These are phyloP conservation scores for Napeogenes sylphis DNA, from an alignment of 2,888 invertebrate species.

Conservation along the genomic window DNA sequence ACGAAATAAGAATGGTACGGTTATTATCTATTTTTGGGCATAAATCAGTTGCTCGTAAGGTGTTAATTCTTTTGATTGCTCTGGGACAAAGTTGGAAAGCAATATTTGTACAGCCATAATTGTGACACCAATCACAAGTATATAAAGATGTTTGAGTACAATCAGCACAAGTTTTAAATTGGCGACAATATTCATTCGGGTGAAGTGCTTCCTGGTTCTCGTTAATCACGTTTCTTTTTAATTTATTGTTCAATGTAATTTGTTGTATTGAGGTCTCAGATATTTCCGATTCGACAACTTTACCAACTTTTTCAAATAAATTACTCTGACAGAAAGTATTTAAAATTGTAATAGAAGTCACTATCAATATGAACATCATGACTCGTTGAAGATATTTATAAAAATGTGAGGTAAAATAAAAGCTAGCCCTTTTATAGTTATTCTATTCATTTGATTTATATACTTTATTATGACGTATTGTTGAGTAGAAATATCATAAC, in stretches of 20 bases:
- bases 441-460: background rate
- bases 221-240: background rate
- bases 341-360: background rate
- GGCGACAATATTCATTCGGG: constrained; percentile 32
- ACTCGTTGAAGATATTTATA: background rate
- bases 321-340: background rate
- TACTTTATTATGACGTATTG: background rate
- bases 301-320: background rate
- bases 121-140: constrained; percentile 50
- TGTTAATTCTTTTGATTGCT: constrained; percentile 20
- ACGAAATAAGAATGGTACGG: constrained; percentile 39
- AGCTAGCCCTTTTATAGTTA: constrained; percentile 1
- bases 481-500: constrained; percentile 16
- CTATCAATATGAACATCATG: background rate
- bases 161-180: constrained; percentile 40
- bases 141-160: constrained; percentile 39
- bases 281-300: background rate
- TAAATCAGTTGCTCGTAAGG: constrained; percentile 8
- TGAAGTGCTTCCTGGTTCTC: no score
- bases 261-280: background rate
- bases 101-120: constrained; percentile 43
- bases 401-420: background rate
- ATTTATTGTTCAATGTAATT: background rate
- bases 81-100: constrained; percentile 36
- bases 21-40: constrained; percentile 43